Conservation (phyloP, 1,140 invertebrate genomes). For the Microplitis mediator region DNA sequence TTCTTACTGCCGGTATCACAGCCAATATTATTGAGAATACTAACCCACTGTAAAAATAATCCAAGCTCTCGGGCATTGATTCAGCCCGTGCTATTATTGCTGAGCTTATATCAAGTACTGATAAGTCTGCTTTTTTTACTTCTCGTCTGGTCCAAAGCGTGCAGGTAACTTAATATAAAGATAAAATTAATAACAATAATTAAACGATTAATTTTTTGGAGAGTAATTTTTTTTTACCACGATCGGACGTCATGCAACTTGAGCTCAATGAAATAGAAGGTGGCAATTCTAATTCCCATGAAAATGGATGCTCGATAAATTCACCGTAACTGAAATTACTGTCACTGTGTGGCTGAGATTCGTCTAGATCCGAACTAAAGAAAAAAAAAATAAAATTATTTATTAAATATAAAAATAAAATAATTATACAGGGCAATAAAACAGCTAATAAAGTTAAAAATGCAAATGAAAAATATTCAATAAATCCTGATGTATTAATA, state of each 20-base stretch:
- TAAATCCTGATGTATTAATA: no score
- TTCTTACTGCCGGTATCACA: slow-evolving; percentile 65
- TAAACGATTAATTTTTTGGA: neutral
- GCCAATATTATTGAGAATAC: slow-evolving; percentile 65
- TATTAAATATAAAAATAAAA: neutral
- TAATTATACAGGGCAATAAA: neutral
- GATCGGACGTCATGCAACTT: slow-evolving; percentile 71
- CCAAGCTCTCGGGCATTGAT: slow-evolving; percentile 77
- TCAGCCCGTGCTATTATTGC: slow-evolving; percentile 90
- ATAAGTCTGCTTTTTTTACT: slow-evolving; percentile 89
- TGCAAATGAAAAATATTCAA: no score
- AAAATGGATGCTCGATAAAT: slow-evolving; percentile 67
- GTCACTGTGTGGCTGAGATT: slow-evolving; percentile 64
- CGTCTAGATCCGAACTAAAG: slow-evolving; percentile 72
- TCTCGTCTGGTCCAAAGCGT: slow-evolving; percentile 91
- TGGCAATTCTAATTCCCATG: slow-evolving; percentile 76
- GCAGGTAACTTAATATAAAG: slow-evolving; percentile 77
- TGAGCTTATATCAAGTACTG: slow-evolving; percentile 92
- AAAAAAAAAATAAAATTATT: neutral
- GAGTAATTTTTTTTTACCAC: slow-evolving; percentile 64
- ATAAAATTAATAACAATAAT: slow-evolving; percentile 26
- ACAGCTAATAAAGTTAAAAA: no score
- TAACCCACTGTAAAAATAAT: slow-evolving; percentile 80
- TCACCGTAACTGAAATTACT: slow-evolving; percentile 60
- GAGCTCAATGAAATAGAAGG: slow-evolving; percentile 76